Evolutionary conservation across 2,113 vertebrate genomes (phyloP), one percentile per base, ranked within the genome.

Genomic region (Xiphias gladius): DNA sequence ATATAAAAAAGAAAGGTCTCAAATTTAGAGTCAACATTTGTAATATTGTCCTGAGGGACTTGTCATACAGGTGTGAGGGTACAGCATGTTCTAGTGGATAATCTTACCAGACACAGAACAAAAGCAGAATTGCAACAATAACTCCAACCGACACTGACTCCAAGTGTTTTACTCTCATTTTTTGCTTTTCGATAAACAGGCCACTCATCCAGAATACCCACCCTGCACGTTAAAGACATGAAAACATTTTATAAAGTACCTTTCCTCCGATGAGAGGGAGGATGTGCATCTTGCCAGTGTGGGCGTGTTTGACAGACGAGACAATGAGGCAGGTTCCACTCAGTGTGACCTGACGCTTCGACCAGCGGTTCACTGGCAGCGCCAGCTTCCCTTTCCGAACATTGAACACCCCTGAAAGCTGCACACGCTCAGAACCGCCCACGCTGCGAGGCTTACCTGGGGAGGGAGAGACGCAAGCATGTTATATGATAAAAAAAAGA

Each of bases 371-470:
- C 84, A 98, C 98, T 0, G 98, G 98, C 91, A 99, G 93, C 84
- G 98, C 97, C 96, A 99, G 97, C 91, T 98, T 99, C 92, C 98
- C 98, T 93, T 99, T 99, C 63, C 98, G 96, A 87, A 99, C 97
- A 68, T 97, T 99, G 90, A 97, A 99, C 88, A 95, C 96, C 83
- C 98, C 98, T 24, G 96, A 97, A 79, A 99, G 97, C 94, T 99
- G 98, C 94, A 98, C 96, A 7, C 98, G 96, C 93, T 99, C 98
- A 0, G 96, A 97, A 54, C 96, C 96, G 46, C 97, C 96, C 59
- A 94, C 94, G 81, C 95, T 96, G 82, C 97, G 96, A 73, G 98
- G 97, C 89, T 99, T 99, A 86, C 98, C 98, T 99, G 93, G 0
- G 24, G n/a, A 65, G 26, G 50, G 1, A 50, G n/a, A 65, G 12